Evolutionary conservation across 2,888 invertebrate genomes (phyloP), one percentile per base, ranked within the genome.

Genomic region (Xestoiulus laeticollis): DNA sequence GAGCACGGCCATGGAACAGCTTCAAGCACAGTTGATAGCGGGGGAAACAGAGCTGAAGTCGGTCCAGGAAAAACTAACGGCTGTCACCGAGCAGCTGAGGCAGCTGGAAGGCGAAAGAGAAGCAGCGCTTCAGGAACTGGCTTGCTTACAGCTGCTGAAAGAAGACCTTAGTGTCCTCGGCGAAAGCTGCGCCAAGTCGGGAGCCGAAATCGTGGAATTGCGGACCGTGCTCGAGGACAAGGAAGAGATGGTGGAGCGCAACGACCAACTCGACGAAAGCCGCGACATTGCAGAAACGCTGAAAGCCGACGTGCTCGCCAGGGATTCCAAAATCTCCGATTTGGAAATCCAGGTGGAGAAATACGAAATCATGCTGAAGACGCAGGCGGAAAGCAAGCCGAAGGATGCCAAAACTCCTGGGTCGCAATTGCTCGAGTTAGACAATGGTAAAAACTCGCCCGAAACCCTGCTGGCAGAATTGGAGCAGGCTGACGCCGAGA

Each of bases 351-450:
- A 78, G 78, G 0, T 32, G 30, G 78, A 78, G 30, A 30, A 30
- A 16, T 30, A 78, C 30, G 78, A 78, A 14, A 14, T 30, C 30
- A 14, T 78, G 30, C 44, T 85, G 10, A 85, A 85, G 6, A 38
- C 26, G 44, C 22, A 38, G 22, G 3, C 85, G 44, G 44, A 85
- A 33, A 33, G 84, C 84, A 84, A 22, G n/a, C 12, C 26, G 26
- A 68, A 12, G 43, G 43, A 85, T 12, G 85, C 19, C 14, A 38
- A 85, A 30, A 1, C 68, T 26, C 8, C 59, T 14, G 90, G 89
- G 44, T 87, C 84, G 3, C 85, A 83, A 10, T 83, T 89, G 59
- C 89, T 89, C 14, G 91, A 90, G 89, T 32, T 89, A 10, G 89
- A 88, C 43, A 87, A 88, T 48, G 43, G 84, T 38, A 88, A 88